Evolutionary conservation across 2,113 vertebrate species (phyloP), one percentile per base, ranked within the genome.

Genomic region (Grus americana): DNA sequence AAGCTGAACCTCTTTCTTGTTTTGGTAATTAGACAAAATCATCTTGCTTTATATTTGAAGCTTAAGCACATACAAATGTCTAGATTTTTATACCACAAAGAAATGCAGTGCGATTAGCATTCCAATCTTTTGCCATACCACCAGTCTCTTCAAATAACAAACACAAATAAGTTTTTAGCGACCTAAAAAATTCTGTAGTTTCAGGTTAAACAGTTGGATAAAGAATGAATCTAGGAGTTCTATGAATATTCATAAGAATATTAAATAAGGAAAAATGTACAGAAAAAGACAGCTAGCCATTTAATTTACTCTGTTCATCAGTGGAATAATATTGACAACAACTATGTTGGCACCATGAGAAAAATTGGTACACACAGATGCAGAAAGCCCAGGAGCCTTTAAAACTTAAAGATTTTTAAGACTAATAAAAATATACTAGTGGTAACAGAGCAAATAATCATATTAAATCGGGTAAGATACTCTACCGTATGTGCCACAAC

Each of bases 11-110:
- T 90, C 54, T 91, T 91, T 86, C 50, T 55, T 50, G 5, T 16
- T 92, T 67, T 84, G 38, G 18, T 79, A 95, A 95, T 88, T 92
- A 92, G 58, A 67, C 42, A 88, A 88, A 86, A 80, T 67, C n/a
- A 93, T 74, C 50, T 62, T 55, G 15, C 12, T 94, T 95, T 93
- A 26, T 36, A 70, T 63, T 49, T 83, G 71, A 94, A 90, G 54
- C 38, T 86, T 68, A 92, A 92, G 42, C 22, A 88, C 27, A 93
- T 10, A 84, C 14, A 92, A 95, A 81, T 15, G 5, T 49, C n/a
- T 82, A 74, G 50, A 83, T 74, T 74, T 79, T 75, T 83, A 38
- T 26, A 55, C 9, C 32, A 79, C 32, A 46, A 74, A 87, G 54
- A 74, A 93, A 79, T 6, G 21, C n/a, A 84, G 50, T 5, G 38